A percentile compares a stretch with the other conserved stretches of the same genome.
phyloP scores from a whole-genome alignment of 1,140 invertebrate species.

The Tetraneura akinire region DNA sequence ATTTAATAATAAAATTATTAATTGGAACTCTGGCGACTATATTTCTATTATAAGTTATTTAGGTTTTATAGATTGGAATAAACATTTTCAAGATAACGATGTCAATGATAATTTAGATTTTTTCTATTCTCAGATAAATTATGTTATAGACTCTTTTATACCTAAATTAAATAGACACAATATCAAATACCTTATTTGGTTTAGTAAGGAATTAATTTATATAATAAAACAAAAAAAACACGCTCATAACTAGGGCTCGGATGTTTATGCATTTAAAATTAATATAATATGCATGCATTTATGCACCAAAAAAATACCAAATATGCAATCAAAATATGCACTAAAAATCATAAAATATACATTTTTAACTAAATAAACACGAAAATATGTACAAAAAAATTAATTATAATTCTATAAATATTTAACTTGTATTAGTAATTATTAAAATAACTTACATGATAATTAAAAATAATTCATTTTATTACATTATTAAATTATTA shows the following conservation, averaged over 20 bases:
- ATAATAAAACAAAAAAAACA: slow-evolving; percentile 6
- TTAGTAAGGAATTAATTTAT: slow-evolving; percentile 18
- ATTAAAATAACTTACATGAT: no score
- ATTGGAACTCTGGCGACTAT: neutral
- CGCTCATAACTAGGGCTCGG: neutral
- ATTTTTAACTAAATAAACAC: neutral
- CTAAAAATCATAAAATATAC: slow-evolving; percentile 10
- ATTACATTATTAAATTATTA: neutral
- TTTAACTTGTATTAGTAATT: no score
- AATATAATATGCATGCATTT: neutral
- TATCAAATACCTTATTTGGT: neutral
- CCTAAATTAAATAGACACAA: slow-evolving; percentile 12
- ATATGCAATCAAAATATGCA: no score
- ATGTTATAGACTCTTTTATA: no score
- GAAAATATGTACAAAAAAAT: neutral
- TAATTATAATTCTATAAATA: no score
- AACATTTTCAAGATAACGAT: no score
- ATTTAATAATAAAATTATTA: neutral
- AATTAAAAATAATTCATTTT: no score
- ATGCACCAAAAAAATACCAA: no score
- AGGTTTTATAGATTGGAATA: neutral
- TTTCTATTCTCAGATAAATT: no score
- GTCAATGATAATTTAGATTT: no score
- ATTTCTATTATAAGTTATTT: neutral
- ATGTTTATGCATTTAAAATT: neutral